Percentiles rank a stretch among this genome's conserved stretches.
These are phyloP conservation scores for Ageneiosus marmoratus DNA, from an alignment of 2,113 vertebrate species.

Conservation along the genomic window DNA sequence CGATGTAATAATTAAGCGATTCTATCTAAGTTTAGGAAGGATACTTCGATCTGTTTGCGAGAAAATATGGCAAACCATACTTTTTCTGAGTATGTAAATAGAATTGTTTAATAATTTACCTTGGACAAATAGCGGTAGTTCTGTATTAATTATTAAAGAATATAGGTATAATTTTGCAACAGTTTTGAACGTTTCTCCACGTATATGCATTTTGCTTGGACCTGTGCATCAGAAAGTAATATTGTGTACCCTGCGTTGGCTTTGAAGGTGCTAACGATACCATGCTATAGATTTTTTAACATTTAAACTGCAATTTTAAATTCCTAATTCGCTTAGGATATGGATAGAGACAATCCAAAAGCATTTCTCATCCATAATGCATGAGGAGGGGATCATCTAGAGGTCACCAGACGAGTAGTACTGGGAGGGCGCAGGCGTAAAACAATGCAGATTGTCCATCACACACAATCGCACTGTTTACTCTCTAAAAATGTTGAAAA, in stretches of 20 bases:
- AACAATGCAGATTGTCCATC: slow-evolving; percentile 44
- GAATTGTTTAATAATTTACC: not conserved
- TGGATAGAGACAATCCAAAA: slow-evolving; percentile 84
- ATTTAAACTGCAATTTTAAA: slow-evolving; percentile 89
- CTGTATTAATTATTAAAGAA: not conserved
- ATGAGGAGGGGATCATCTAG: slow-evolving; percentile 85
- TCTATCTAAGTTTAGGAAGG: too few relatives aligned
- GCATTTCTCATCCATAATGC: slow-evolving; percentile 93
- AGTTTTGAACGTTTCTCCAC: not conserved
- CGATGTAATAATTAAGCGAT: not conserved
- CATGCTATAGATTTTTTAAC: slow-evolving; percentile 73
- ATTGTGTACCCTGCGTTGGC: not conserved
- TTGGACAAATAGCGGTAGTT: not conserved
- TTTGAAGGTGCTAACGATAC: slow-evolving; percentile 51
- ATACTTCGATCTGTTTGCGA: not conserved
- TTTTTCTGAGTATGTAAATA: not conserved
- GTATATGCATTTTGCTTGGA: not conserved
- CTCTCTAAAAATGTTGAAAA: slow-evolving; percentile 44
- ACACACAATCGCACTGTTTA: slow-evolving; percentile 24
- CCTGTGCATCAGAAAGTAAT: slow-evolving; percentile 4
- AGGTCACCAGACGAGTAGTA: slow-evolving; percentile 90
- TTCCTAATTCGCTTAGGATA: slow-evolving; percentile 87
- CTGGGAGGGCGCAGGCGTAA: slow-evolving; percentile 48
- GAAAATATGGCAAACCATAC: not conserved
- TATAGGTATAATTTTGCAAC: not conserved